Base-by-base conservation (phyloP, 2,888 invertebrate species). In the Aphrophora alni region DNA sequence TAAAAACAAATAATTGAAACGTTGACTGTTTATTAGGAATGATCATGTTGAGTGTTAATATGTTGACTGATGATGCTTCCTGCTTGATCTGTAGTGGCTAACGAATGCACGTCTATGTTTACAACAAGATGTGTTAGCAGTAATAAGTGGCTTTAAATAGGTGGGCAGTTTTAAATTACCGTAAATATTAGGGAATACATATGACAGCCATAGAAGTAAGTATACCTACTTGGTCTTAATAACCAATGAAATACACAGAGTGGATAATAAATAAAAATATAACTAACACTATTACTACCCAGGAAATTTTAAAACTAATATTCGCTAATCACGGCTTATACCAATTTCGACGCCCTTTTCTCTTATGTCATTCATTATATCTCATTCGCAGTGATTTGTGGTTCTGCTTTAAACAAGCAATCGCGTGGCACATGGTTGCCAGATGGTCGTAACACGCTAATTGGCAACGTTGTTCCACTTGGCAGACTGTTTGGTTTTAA, bases 401-500 rank as follows among this genome's bases (percentile, higher is more conserved):
- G 59, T 59, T 59, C 59, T 59, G 59, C 21, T 59, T 21, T 59
- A 59, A 59, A 21, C 59, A 59, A 59, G 59, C 59, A 59, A 44
- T 21, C 59, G 59, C 59, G 59, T 59, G 59, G 59, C 59, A 59
- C 59, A 59, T 59, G 59, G 59, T 59, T 59, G 59, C 59, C 59
- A 59, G 59, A 59, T 59, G 59, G 59, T 21, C 59, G 59, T 21
- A 59, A 21, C 59, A 59, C 59, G 21, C 59, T 59, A 59, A 59
- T 59, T 59, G 59, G 59, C 59, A 59, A 59, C 59, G 59, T 59
- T 59, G 59, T 59, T 59, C 59, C 59, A 21, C 21, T 59, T 59
- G n/a, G 59, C 59, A 59, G 59, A 59, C 59, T 59, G 59, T 59
- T 59, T 59, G 59, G 59, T 59, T 59, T 59, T 59, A 59, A 59